These are phyloP conservation scores for Dysmachus trigonus DNA, from an alignment of 2,888 invertebrate genomes.

Conservation along the genomic window DNA sequence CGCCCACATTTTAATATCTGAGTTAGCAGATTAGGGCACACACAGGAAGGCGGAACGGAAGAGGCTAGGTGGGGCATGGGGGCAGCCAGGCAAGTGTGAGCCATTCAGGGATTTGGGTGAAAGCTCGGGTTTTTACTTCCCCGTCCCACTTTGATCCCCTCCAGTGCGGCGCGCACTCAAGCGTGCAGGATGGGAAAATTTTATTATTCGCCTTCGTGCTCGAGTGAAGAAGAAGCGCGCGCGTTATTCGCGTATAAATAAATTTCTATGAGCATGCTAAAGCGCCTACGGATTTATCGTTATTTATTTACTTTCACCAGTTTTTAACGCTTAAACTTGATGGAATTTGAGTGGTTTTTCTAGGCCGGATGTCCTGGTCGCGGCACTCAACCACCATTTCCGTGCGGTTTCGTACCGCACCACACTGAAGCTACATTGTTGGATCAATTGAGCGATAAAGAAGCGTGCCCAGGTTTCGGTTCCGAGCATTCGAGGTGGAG, in stretches of 20 bases:
- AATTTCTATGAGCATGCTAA: not conserved
- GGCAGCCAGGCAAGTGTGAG: not conserved
- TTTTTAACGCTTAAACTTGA: not conserved
- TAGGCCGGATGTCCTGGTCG: not conserved
- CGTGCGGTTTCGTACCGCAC: not conserved
- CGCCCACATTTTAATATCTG: slow-evolving; percentile 41
- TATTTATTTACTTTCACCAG: not conserved
- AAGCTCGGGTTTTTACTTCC: not conserved
- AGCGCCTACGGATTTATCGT: not conserved
- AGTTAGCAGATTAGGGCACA: slow-evolving; percentile 38
- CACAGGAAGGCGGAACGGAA: not conserved
- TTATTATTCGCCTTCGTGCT: slow-evolving; percentile 21
- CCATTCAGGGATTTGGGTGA: slow-evolving; percentile 36
- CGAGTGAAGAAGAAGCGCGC: not conserved
- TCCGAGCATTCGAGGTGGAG: too few relatives aligned
- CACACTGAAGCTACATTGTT: not conserved
- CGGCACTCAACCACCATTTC: not conserved
- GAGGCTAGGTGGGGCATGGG: not conserved
- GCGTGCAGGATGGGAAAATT: slow-evolving; percentile 12
- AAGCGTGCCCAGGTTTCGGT: not conserved
- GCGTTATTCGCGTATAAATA: slow-evolving; percentile 7
- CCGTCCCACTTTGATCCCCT: not conserved
- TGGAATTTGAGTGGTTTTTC: not conserved
- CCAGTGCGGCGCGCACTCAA: not conserved
- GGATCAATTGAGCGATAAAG: not conserved